Evolutionary conservation across 2,113 vertebrate species (phyloP).

Genomic region (Hyperoodon ampullatus): DNA sequence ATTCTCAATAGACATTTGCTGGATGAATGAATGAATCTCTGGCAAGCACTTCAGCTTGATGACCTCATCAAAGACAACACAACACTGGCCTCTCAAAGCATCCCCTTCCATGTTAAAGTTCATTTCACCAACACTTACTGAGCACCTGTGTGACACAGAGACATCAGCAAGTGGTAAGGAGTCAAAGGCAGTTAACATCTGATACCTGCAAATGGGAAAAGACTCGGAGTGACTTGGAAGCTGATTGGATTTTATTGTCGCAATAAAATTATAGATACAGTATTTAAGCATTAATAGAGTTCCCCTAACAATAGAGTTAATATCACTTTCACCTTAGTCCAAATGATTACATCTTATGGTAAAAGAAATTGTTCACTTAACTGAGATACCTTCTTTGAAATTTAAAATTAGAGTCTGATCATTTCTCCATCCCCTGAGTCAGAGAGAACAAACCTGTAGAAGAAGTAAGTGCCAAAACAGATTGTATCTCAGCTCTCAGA

Average conservation of each 20-base stretch:
- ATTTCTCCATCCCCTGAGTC: background rate
- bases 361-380: background rate
- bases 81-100: background rate
- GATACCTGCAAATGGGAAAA: background rate
- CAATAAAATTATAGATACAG: background rate
- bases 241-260: background rate
- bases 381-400: background rate
- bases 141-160: background rate
- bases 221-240: background rate
- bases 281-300: background rate
- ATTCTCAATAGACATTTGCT: background rate
- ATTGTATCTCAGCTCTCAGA: background rate
- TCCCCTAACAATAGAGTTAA: background rate
- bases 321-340: background rate
- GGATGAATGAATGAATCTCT: conserved; percentile 13
- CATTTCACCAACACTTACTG: background rate
- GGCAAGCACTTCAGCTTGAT: background rate
- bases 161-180: background rate
- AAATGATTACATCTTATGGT: background rate
- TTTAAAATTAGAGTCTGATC: background rate
- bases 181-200: background rate
- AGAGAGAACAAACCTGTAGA: background rate
- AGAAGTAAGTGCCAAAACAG: background rate
- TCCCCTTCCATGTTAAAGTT: background rate
- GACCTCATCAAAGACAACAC: background rate